Base-by-base conservation (phyloP, 2,797 vertebrate genomes). In the Dallia pectoralis region DNA sequence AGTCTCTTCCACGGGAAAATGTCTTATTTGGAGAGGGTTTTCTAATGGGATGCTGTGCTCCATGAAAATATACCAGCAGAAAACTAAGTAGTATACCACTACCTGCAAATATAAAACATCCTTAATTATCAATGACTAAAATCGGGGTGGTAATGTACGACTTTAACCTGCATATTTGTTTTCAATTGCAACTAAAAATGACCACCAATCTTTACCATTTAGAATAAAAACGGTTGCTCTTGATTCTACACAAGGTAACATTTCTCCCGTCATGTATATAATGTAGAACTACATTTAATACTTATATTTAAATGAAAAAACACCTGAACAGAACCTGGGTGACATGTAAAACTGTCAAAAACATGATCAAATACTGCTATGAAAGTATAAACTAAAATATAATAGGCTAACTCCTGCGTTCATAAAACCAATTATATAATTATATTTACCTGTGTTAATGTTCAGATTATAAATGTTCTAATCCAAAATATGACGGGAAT, bases 361-460 rank as follows among this genome's bases (percentile, higher is more conserved):
- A 16, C 25, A 25, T 12, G 30, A 76, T 75, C 22, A 48, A 40
- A 66, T 56, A n/a, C 48, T 51, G 12, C 63, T 68, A 53, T 70
- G 69, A 33, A 70, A 66, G 61, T 62, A 40, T 62, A 49, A 33
- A 32, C 49, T 75, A 4, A 44, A 62, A n/a, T n/a, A n/a, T n/a
- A n/a, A n/a, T n/a, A n/a, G n/a, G n/a, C n/a, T n/a, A n/a, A n/a
- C n/a, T n/a, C n/a, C n/a, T n/a, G n/a, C n/a, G n/a, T n/a, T n/a
- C n/a, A n/a, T n/a, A n/a, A n/a, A n/a, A n/a, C n/a, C n/a, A n/a
- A n/a, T n/a, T n/a, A n/a, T n/a, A n/a, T n/a, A n/a, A 16, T 64
- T 56, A n/a, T 15, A 6, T 73, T 87, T 86, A 91, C 88, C 86
- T 78, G 51, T 70, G 30, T 25, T 11, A 3, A 22, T 18, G 75